phyloP scores from a whole-genome alignment of 1,140 invertebrate genomes.

The Leptinotarsa defecta region DNA sequence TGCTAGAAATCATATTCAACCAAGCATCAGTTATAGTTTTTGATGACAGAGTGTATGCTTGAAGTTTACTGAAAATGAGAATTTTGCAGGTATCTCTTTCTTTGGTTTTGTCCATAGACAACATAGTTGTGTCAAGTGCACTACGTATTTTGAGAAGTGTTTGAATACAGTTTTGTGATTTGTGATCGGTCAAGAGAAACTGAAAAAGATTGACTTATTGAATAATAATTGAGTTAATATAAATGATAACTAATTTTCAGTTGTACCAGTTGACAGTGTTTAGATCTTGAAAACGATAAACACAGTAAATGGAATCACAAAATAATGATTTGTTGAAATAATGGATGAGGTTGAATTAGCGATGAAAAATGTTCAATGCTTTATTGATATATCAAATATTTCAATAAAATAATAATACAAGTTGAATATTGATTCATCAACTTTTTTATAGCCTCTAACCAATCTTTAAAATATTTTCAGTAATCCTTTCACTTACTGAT shows the following conservation, averaged over 20 bases:
- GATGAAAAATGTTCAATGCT: too few species aligned
- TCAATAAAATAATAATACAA: too few species aligned
- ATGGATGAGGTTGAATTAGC: too few species aligned
- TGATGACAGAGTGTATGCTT: slow-evolving; percentile 32
- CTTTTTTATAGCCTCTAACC: too few species aligned
- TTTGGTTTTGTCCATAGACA: slow-evolving; percentile 25
- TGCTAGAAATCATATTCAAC: slow-evolving; percentile 45
- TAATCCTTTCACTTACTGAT: slow-evolving; percentile 7
- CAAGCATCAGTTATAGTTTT: slow-evolving; percentile 44
- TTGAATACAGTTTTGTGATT: slow-evolving; percentile 33
- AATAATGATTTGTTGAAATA: too few species aligned
- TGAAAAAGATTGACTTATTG: slow-evolving; percentile 24
- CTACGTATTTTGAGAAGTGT: slow-evolving; percentile 43
- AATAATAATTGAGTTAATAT: background rate
- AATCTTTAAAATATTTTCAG: too few species aligned
- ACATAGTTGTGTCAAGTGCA: slow-evolving; percentile 46
- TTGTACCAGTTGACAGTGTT: too few species aligned
- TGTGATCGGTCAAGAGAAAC: slow-evolving; percentile 46
- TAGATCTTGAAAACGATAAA: too few species aligned
- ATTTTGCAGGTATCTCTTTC: slow-evolving; percentile 44
- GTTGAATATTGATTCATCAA: too few species aligned
- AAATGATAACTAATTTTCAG: too few species aligned
- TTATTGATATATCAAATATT: too few species aligned
- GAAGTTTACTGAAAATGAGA: slow-evolving; percentile 44
- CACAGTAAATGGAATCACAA: too few species aligned